phyloP scores from a whole-genome alignment of 2,888 invertebrate genomes.

The Dermolepida albohirtum region DNA sequence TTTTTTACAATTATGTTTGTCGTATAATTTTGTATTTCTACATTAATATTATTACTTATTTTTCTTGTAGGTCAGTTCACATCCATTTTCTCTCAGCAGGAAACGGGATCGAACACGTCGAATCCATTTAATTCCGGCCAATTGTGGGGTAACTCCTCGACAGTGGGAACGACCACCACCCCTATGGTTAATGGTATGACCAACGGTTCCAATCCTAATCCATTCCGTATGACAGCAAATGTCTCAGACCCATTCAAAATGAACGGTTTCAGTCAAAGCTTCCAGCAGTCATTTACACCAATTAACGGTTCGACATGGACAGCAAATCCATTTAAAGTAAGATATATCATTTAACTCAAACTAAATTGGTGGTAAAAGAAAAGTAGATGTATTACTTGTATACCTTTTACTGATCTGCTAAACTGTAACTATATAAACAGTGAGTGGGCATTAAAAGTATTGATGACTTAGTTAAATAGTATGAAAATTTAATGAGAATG shows the following conservation, averaged over 20 bases:
- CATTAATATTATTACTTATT: neutral
- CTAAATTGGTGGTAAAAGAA: too few relatives aligned
- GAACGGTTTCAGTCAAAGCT: constrained; percentile 55
- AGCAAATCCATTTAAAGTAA: constrained; percentile 61
- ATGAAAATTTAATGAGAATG: too few relatives aligned
- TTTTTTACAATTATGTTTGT: too few relatives aligned
- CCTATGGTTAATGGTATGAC: constrained; percentile 44
- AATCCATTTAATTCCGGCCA: constrained; percentile 50
- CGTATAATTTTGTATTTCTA: too few relatives aligned
- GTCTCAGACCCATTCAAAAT: constrained; percentile 47
- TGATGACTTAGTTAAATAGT: too few relatives aligned
- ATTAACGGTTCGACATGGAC: constrained; percentile 57
- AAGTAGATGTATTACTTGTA: too few relatives aligned
- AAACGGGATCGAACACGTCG: constrained; percentile 45
- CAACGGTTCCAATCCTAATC: constrained; percentile 52
- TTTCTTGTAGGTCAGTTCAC: constrained; percentile 60
- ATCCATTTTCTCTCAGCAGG: constrained; percentile 54
- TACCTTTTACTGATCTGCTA: too few relatives aligned
- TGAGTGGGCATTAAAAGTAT: too few relatives aligned
- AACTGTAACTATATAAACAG: too few relatives aligned
- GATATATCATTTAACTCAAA: too few relatives aligned
- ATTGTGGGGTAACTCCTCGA: constrained; percentile 44
- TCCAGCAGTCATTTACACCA: constrained; percentile 55
- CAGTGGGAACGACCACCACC: constrained; percentile 37
- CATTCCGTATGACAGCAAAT: constrained; percentile 52